Evolutionary conservation across 2,888 invertebrate genomes (phyloP).

Genomic region (Synergus itoensis): DNA sequence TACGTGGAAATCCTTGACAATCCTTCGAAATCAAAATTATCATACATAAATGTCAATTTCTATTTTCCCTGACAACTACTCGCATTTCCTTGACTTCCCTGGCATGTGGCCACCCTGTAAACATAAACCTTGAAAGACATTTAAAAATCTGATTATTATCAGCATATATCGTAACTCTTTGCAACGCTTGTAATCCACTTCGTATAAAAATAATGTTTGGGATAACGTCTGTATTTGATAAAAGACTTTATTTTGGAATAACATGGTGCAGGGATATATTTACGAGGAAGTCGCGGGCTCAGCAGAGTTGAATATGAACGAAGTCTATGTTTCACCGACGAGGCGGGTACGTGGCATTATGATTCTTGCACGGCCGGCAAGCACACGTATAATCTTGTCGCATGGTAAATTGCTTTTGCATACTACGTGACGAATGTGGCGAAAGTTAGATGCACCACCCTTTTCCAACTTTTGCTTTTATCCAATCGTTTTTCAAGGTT

Average conservation of each 20-base stretch:
- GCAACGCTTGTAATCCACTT: not conserved
- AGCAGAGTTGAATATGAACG: constrained; percentile 12
- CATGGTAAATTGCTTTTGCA: constrained; percentile 15
- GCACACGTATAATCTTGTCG: constrained; percentile 17
- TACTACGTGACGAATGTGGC: constrained; percentile 13
- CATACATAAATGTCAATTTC: too few species aligned
- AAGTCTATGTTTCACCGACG: constrained; percentile 22
- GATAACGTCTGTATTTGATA: not conserved
- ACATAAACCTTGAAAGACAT: too few species aligned
- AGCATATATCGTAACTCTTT: too few species aligned
- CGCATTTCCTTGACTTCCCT: too few species aligned
- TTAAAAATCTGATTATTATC: too few species aligned
- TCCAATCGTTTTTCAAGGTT: not conserved
- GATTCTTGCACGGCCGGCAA: constrained; percentile 19
- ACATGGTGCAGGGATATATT: constrained; percentile 1
- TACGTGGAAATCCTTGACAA: too few species aligned
- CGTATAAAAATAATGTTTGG: not conserved
- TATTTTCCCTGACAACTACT: too few species aligned
- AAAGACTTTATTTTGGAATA: not conserved
- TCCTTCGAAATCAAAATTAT: too few species aligned
- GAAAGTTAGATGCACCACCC: not conserved
- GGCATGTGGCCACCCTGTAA: too few species aligned
- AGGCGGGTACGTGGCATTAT: constrained; percentile 8
- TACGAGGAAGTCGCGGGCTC: not conserved
- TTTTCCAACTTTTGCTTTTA: not conserved